Conservation (phyloP, 2,888 invertebrate species). For the Brachyopa scutellaris region DNA sequence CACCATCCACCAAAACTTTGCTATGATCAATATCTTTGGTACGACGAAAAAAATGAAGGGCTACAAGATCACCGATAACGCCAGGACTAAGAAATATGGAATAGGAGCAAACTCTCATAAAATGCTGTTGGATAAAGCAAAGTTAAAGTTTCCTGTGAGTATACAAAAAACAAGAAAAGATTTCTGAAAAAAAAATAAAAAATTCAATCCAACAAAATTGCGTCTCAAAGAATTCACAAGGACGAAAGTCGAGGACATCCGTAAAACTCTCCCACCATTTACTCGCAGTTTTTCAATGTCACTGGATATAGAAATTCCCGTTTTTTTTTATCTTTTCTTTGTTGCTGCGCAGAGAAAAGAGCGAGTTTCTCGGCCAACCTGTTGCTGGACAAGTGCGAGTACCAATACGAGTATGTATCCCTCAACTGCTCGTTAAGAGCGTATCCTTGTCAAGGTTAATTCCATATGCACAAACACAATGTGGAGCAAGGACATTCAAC, state of each 20-base stretch:
- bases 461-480: conserved; percentile 58
- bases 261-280: conserved; percentile 73
- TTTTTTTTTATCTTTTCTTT: conserved; percentile 11
- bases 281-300: conserved; percentile 77
- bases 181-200: background rate
- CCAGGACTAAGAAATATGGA: conserved; percentile 79
- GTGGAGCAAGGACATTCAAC: conserved; percentile 75
- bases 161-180: conserved; percentile 18
- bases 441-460: conserved; percentile 68
- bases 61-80: conserved; percentile 81
- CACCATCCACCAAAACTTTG: background rate
- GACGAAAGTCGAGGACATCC: conserved; percentile 41
- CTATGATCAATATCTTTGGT: conserved; percentile 58
- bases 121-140: conserved; percentile 79
- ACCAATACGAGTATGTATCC: conserved; percentile 33
- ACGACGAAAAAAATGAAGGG: conserved; percentile 77
- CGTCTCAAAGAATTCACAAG: conserved; percentile 64
- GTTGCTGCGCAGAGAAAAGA: conserved; percentile 62
- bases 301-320: conserved; percentile 66
- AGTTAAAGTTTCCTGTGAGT: conserved; percentile 81
- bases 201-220: conserved; percentile 25
- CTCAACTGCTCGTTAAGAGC: conserved; percentile 11
- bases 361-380: conserved; percentile 56
- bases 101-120: conserved; percentile 80
- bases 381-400: conserved; percentile 50